Base-by-base conservation (phyloP, 2,888 invertebrate species). In the Ganaspis brasiliensis region DNA sequence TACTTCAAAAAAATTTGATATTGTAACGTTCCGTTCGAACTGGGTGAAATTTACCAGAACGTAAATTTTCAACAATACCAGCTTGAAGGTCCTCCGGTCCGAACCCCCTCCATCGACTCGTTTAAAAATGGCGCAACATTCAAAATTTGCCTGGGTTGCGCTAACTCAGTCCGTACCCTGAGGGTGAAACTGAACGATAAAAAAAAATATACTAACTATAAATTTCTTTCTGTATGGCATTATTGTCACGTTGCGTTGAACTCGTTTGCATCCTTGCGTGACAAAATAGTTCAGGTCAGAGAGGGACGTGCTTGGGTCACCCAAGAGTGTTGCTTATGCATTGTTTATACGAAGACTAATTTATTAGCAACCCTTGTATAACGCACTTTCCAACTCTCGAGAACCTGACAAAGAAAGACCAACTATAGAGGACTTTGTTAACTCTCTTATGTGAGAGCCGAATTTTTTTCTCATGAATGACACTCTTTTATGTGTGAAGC, bases 271-370 rank as follows among this genome's bases (percentile, higher is more conserved):
- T 8, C 35, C 79, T 84, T 75, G 79, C 76, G 80, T 82, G 80
- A 76, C 80, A 77, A 79, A 79, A 79, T 78, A 75, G 73, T 75
- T 77, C 77, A 80, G 80, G 83, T 82, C 84, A 57, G 74, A 71
- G 73, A 55, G 74, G 52, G 79, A 83, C 81, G 80, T 83, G 77
- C 59, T 67, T 14, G 21, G 40, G 40, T n/a, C 1, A 45, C 9
- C 40, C 72, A 76, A 74, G 26, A 73, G 72, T 82, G 73, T 79
- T 61, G 73, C 71, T 81, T 82, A 82, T 72, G 81, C 80, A 77
- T 81, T 82, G 79, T 83, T 84, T 80, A 81, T 84, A 83, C 70
- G 75, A 75, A 74, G 77, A 76, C 81, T 84, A 84, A 84, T 83
- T 83, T 79, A 84, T 83, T 79, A 74, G 78, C 77, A 73, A 76